A percentile compares a stretch with the other conserved stretches of the same genome.
Conservation (phyloP, 2,888 invertebrate genomes). For the Morpho achilles region DNA sequence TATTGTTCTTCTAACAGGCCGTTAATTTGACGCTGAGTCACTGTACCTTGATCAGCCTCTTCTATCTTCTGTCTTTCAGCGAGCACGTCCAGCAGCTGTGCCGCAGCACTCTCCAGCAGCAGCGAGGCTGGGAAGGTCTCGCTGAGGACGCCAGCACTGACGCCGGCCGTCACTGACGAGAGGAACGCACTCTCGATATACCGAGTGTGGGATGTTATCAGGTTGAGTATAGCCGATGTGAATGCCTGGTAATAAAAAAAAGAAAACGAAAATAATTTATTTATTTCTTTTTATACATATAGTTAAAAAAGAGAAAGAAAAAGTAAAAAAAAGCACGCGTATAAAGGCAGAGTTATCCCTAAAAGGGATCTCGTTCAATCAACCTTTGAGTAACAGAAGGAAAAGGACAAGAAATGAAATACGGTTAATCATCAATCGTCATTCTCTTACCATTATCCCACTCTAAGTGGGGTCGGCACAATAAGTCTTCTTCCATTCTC, state of each 20-base stretch:
- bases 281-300: too few species aligned
- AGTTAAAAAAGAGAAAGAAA: too few species aligned
- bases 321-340: too few species aligned
- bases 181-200: constrained; percentile 54
- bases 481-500: too few species aligned
- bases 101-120: constrained; percentile 45
- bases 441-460: too few species aligned
- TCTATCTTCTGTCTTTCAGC: constrained; percentile 32
- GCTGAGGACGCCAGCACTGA: constrained; percentile 49
- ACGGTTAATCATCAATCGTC: too few species aligned
- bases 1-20: background rate
- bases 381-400: too few species aligned
- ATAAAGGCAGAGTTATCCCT: too few species aligned
- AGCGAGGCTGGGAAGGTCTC: constrained; percentile 54
- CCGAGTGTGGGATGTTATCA: constrained; percentile 50
- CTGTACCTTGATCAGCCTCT: constrained; percentile 34
- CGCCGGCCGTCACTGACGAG: constrained; percentile 36
- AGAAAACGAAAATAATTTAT: too few species aligned
- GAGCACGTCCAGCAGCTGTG: constrained; percentile 39
- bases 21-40: background rate
- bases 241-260: constrained; percentile 41
- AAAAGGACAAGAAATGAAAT: too few species aligned
- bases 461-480: too few species aligned
- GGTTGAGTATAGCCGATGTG: constrained; percentile 37
- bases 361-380: too few species aligned